Evolutionary conservation across 1,140 invertebrate genomes (phyloP), one percentile per base, ranked within the genome.

Genomic region (Drosophila lacteicornis): DNA sequence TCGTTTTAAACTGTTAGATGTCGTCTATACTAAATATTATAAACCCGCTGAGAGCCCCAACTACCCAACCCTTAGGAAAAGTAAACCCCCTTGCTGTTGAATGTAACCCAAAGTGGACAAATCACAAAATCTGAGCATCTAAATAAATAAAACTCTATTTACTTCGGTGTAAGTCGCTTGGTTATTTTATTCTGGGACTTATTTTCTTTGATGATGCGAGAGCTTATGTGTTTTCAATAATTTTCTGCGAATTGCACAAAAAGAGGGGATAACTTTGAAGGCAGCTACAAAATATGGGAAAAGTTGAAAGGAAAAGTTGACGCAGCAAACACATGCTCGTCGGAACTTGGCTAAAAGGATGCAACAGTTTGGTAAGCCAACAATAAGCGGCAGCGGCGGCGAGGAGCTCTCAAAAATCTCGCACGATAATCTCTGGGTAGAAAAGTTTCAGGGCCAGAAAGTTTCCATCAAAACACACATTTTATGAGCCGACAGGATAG

Each of bases 111-210:
- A 76, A 68, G 56, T 68, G 75, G 49, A 68, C 74, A 82, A 50
- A 25, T 27, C 30, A 59, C 11, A 50, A 53, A 50, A 69, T 51
- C 42, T 46, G 17, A 68, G 47, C 53, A 55, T 73, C 55, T 67
- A 50, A 87, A 88, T 87, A 87, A 87, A 87, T 73, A 69, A 40
- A 56, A 25, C 47, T 62, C 61, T 81, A 90, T 80, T 88, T 88
- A 80, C 78, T 79, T 88, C 80, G 70, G 84, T 81, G 84, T 81
- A 87, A 47, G 62, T 47, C 53, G 6, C 30, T 73, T 50, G 17
- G 11, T 27, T 36, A 47, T 40, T 69, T 74, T 38, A 33, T 25
- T 27, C 9, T 5, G 15, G 61, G 33, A 15, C 15, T 25, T 56
- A 6, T n/a, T 1, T 55, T 4, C 62, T 63, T 61, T 49, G 58